A percentile compares a stretch with the other conserved stretches of the same genome.
These are phyloP conservation scores for Acleris laterana DNA, from an alignment of 2,888 invertebrate genomes.

Conservation along the genomic window DNA sequence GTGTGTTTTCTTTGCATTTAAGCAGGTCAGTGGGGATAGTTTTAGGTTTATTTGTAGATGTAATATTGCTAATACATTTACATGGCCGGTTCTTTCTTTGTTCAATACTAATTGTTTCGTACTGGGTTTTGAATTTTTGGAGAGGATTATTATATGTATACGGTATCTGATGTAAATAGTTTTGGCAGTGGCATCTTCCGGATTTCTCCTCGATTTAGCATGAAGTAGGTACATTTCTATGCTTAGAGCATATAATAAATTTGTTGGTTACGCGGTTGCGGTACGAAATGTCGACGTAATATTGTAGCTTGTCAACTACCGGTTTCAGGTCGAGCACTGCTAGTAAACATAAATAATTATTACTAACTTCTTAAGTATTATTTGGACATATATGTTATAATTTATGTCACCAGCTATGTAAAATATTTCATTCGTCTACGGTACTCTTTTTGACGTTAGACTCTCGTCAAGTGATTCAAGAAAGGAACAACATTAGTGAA, in stretches of 20 bases:
- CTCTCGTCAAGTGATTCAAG: too few relatives aligned
- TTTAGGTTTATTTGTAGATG: conserved; percentile 14
- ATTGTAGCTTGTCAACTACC: neutral
- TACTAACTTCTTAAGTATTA: neutral
- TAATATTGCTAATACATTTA: conserved; percentile 32
- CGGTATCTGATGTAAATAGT: conserved; percentile 38
- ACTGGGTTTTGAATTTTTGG: conserved; percentile 33
- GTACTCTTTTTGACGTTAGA: neutral
- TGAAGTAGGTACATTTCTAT: conserved; percentile 35
- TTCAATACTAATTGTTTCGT: conserved; percentile 35
- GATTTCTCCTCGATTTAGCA: conserved; percentile 25
- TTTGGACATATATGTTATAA: neutral
- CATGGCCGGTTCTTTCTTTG: conserved; percentile 35
- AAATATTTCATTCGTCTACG: neutral
- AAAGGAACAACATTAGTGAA: neutral
- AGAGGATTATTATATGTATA: conserved; percentile 37
- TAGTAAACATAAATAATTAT: neutral
- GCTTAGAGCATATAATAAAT: conserved; percentile 30
- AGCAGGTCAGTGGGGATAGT: conserved; percentile 2
- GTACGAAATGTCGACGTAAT: neutral
- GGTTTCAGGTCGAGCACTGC: neutral
- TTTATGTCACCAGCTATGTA: conserved; percentile 4
- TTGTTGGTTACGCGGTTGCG: conserved; percentile 14
- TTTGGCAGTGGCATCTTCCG: conserved; percentile 32
- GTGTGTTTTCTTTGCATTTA: neutral